These are phyloP conservation scores for Rhabdophis nuchalis DNA, from an alignment of 2,797 vertebrate genomes.

Conservation along the genomic window DNA sequence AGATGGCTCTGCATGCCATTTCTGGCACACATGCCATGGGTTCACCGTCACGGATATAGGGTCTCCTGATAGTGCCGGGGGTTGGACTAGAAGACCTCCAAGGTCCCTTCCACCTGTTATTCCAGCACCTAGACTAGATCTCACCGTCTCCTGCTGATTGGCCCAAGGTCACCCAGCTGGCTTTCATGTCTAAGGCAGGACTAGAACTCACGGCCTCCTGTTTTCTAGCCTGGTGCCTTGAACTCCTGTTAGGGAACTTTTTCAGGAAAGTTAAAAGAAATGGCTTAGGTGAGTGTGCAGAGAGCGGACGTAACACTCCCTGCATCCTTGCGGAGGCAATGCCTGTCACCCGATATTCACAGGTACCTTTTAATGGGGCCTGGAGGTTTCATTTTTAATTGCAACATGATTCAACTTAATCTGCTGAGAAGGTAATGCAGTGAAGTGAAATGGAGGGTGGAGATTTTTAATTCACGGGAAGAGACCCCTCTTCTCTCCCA, in stretches of 20 bases:
- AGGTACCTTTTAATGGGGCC: neutral
- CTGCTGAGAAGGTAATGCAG: neutral
- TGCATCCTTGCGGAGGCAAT: too few species aligned
- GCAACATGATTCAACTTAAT: neutral
- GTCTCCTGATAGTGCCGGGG: too few species aligned
- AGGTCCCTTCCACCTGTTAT: too few species aligned
- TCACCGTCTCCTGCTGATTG: too few species aligned
- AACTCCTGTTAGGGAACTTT: neutral
- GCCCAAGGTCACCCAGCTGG: too few species aligned
- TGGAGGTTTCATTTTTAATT: neutral
- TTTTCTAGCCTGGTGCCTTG: neutral
- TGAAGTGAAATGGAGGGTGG: neutral
- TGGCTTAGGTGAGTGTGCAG: neutral
- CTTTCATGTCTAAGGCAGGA: too few species aligned
- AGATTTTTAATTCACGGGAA: neutral
- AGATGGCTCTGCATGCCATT: too few species aligned
- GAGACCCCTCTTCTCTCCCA: neutral
- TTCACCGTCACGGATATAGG: too few species aligned
- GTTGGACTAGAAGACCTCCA: too few species aligned
- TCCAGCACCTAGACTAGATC: neutral
- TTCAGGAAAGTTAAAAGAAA: neutral
- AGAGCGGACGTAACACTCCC: neutral
- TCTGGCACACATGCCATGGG: too few species aligned
- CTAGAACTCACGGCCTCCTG: too few species aligned
- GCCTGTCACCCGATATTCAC: neutral